Base-by-base conservation (phyloP, 2,113 vertebrate species). In the Capreolus pygargus region DNA sequence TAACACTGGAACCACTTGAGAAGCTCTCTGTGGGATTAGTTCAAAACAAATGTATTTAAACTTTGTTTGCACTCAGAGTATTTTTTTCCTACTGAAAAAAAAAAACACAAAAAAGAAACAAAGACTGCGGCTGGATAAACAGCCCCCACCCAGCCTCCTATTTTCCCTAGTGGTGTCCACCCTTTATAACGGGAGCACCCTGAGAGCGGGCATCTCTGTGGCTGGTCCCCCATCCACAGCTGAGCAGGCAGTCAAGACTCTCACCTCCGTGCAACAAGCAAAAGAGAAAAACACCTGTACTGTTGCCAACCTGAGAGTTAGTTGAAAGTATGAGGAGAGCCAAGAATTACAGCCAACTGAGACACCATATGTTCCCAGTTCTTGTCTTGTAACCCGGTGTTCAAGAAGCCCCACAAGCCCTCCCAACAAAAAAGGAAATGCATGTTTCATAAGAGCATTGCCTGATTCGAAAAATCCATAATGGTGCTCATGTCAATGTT, bases 381-480 rank as follows among this genome's bases (percentile, higher is more conserved):
- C 95, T 98, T 30, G 16, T 0, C 2, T 64, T 61, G 61, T 50
- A 50, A n/a, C 88, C 89, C 43, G 1, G 17, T 70, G 93, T 89
- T 97, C 87, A 84, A 74, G n/a, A 67, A 98, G 93, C 50, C 88
- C 15, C 61, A 61, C 58, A 94, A 96, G 74, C 95, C 96, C 97
- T 97, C 89, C 86, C 88, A 96, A 82, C 78, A 83, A 87, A 61
- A 92, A 58, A 86, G 39, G 87, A 81, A 98, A 97, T 95, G 93
- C 97, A 98, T 96, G 98, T 98, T 97, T 93, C 97, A 64, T 98
- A 33, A 33, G 86, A 61, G 21, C 85, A 67, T 57, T 70, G 54
- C 43, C 87, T 86, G 91, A 88, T 96, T 97, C 57, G 67, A 98
- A 98, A 55, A 98, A 97, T 43, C 76, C 82, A 74, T 76, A 91